These are phyloP conservation scores for Chrysina gloriosa DNA, from an alignment of 2,888 invertebrate genomes.

Conservation along the genomic window DNA sequence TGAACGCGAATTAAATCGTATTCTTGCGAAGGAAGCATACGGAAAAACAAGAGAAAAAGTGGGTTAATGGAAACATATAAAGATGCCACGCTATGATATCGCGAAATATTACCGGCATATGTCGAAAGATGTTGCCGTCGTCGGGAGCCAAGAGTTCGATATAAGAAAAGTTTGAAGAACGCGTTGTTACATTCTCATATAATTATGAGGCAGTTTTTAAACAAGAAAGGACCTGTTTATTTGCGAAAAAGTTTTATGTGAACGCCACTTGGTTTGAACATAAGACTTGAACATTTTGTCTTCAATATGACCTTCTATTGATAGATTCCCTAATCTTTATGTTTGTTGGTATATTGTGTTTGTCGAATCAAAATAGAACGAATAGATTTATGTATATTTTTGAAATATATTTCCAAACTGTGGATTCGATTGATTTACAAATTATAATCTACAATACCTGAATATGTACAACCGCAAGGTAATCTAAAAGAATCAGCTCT, in stretches of 20 bases:
- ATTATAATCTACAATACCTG: no score
- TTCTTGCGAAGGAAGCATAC: neutral
- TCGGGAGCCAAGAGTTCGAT: slow-evolving; percentile 21
- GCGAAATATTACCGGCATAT: slow-evolving; percentile 39
- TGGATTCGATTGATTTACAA: no score
- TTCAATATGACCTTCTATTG: neutral
- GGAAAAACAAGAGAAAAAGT: slow-evolving; percentile 31
- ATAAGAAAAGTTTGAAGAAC: slow-evolving; percentile 39
- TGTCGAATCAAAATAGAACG: neutral
- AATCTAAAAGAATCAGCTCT: no score
- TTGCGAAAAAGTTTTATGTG: slow-evolving; percentile 30
- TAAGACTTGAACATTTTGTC: slow-evolving; percentile 17
- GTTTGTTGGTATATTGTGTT: neutral
- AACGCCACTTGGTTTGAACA: slow-evolving; percentile 18
- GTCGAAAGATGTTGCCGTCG: slow-evolving; percentile 33
- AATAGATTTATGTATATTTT: neutral
- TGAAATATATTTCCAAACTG: no score
- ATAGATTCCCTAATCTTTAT: slow-evolving; percentile 26
- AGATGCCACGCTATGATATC: slow-evolving; percentile 40
- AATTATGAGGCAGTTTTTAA: slow-evolving; percentile 35
- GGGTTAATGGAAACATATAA: slow-evolving; percentile 39
- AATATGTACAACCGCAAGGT: no score
- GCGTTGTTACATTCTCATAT: slow-evolving; percentile 4
- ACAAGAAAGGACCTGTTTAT: slow-evolving; percentile 30
- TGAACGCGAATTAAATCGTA: slow-evolving; percentile 24